Evolutionary conservation across 2,113 vertebrate species (phyloP).

Genomic region (Apodemus sylvaticus): DNA sequence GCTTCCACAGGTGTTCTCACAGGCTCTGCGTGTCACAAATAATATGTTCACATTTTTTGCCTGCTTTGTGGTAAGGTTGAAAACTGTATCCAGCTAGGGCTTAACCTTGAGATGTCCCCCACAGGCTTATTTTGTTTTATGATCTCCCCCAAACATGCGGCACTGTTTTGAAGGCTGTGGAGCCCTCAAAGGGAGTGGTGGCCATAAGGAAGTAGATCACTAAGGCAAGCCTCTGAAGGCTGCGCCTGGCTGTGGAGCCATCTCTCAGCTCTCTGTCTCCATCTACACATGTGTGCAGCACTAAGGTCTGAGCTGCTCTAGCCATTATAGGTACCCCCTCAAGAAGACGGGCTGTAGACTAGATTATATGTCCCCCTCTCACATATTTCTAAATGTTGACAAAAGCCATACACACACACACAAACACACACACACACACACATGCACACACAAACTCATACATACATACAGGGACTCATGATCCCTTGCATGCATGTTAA

Average conservation of each 20-base stretch:
- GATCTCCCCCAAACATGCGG: neutral
- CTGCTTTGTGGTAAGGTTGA: constrained; percentile 25
- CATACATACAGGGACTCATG: neutral
- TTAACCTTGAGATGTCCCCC: no score
- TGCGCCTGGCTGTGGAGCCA: neutral
- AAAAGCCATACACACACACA: neutral
- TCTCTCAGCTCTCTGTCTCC: neutral
- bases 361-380: neutral
- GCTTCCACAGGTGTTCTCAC: neutral
- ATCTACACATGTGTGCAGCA: neutral
- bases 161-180: neutral
- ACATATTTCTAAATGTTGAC: neutral
- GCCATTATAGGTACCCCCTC: neutral
- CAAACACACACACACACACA: neutral
- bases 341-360: neutral
- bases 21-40: neutral
- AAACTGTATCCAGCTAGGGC: neutral
- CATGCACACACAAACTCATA: neutral
- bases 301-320: neutral
- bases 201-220: neutral
- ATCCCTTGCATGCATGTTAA: neutral
- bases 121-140: neutral
- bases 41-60: neutral
- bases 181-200: neutral
- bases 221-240: neutral